Conservation (phyloP, 1,140 invertebrate genomes). For the Rhagoletis zephyria region DNA sequence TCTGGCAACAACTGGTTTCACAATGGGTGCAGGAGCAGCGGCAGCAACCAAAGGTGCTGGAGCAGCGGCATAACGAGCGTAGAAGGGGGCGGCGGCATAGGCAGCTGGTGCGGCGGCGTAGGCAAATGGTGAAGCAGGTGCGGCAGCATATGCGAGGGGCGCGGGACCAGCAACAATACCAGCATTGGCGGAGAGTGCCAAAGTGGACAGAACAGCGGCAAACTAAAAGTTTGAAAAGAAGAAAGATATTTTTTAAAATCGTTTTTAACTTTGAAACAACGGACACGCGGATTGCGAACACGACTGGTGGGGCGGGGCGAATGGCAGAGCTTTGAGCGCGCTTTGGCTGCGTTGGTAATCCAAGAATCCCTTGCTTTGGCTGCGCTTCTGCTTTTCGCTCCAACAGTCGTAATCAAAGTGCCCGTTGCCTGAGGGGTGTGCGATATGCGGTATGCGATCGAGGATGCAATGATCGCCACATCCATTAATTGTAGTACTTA, state of each 20-base stretch:
- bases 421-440: background rate
- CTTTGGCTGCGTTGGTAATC: no score
- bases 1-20: slow-evolving; percentile 56
- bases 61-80: slow-evolving; percentile 55
- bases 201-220: slow-evolving; percentile 71
- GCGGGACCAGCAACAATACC: slow-evolving; percentile 60
- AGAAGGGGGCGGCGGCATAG: slow-evolving; percentile 56
- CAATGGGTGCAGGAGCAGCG: slow-evolving; percentile 59
- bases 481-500: slow-evolving; percentile 61
- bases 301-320: background rate
- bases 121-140: slow-evolving; percentile 63
- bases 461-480: background rate
- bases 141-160: slow-evolving; percentile 63
- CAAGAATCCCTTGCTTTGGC: background rate
- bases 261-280: background rate
- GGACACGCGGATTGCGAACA: background rate
- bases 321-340: background rate
- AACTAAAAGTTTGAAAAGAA: slow-evolving; percentile 59
- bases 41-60: slow-evolving; percentile 60
- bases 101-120: slow-evolving; percentile 57
- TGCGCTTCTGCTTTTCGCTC: background rate
- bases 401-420: slow-evolving; percentile 6
- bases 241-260: background rate
- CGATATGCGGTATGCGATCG: background rate
- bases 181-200: slow-evolving; percentile 67